Evolutionary conservation across 1,140 invertebrate genomes (phyloP), one percentile per base, ranked within the genome.

Genomic region (Chymomyza costata): DNA sequence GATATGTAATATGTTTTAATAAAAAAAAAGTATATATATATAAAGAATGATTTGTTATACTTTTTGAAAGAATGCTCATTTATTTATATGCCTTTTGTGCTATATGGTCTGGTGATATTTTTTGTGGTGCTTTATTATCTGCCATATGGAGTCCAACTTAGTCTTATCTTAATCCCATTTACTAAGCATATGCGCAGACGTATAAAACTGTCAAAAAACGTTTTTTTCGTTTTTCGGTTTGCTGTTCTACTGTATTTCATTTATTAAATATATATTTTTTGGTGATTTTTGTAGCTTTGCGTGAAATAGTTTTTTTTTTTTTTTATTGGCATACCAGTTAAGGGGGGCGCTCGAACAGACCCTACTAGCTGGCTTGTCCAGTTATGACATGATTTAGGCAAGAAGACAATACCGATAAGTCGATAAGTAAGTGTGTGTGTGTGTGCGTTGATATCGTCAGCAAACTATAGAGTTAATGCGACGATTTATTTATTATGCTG

Each of bases 111-210:
- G 8, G 11, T 18, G 14, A n/a, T 7, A 48, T 45, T 32, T 40
- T n/a, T n/a, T n/a, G n/a, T n/a, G n/a, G n/a, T 65, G 73, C 67
- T 78, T 80, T 80, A 78, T 66, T 60, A 78, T 76, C 69, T 73
- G 46, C 30, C 56, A 48, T 18, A 45, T 17, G 14, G 32, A 25
- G 31, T 21, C 51, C 34, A 76, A 71, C 67, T 78, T 80, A 65
- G 67, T 37, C 74, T 80, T 80, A 80, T 81, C 73, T 80, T 80
- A 80, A 80, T 80, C 73, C 73, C 74, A 80, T 68, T 73, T 69
- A 81, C 67, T 80, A 78, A 78, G 74, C 73, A 62, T 74, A 63
- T 73, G 69, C 68, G 69, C 39, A 57, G 47, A 57, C 73, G 71
- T 39, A 80, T 81, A 81, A 80, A 73, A 73, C 56, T 73, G 74